Evolutionary conservation across 2,797 vertebrate genomes (phyloP).

Genomic region (Monodelphis domestica): DNA sequence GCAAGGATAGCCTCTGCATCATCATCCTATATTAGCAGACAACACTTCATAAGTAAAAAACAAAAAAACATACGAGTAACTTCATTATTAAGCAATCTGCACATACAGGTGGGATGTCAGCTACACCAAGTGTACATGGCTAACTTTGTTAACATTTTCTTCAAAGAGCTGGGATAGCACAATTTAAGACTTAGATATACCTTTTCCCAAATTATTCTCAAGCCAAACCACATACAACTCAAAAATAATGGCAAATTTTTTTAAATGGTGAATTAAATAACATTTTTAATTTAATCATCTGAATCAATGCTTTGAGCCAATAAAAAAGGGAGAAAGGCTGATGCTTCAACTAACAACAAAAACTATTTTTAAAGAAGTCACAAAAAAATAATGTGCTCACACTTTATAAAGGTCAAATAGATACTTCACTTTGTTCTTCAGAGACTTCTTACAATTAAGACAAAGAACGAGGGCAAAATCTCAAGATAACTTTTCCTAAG

Average conservation of each 20-base stretch:
- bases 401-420: not conserved
- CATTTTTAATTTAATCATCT: not conserved
- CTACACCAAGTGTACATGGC: not conserved
- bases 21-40: constrained; percentile 90
- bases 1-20: constrained; percentile 96
- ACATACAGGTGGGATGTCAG: not conserved
- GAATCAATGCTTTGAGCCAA: not conserved
- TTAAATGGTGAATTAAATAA: not conserved
- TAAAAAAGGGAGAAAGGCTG: not conserved
- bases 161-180: no score
- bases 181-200: not conserved
- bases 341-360: not conserved
- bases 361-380: not conserved
- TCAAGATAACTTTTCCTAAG: not conserved
- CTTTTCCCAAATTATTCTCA: not conserved
- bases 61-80: constrained; percentile 22
- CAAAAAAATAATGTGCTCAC: not conserved
- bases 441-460: not conserved
- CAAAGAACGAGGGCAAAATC: not conserved
- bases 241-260: not conserved
- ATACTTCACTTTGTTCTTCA: not conserved
- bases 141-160: no score
- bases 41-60: constrained; percentile 39
- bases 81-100: constrained; percentile 1
- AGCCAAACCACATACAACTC: not conserved